Conservation (phyloP, 2,797 vertebrate species). For the Acrossocheilus wenchowensis region DNA sequence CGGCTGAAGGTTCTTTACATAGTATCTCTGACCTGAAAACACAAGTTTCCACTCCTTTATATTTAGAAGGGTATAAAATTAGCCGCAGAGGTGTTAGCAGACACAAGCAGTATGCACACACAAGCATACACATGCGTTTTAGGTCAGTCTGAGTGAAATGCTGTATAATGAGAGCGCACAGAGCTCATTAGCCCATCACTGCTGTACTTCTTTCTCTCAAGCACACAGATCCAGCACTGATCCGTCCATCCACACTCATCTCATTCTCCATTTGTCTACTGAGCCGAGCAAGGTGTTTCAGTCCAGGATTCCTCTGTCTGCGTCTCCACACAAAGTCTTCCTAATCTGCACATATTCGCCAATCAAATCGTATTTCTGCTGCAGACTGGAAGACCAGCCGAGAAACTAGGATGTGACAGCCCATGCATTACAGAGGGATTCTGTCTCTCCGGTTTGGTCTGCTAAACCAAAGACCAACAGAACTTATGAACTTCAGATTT, state of each 20-base stretch:
- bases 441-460: not conserved
- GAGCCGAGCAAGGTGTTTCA: constrained; percentile 1
- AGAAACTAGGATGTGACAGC: constrained; percentile 2
- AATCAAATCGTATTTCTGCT: not conserved
- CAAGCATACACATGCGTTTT: not conserved
- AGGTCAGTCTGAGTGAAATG: not conserved
- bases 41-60: constrained; percentile 7
- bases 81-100: not conserved
- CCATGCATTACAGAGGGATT: not conserved
- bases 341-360: constrained; percentile 1
- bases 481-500: not conserved
- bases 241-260: not conserved
- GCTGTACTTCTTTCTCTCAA: not conserved
- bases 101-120: not conserved
- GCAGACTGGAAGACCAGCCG: not conserved
- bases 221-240: not conserved
- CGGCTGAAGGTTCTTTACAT: not conserved
- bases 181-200: constrained; percentile 10
- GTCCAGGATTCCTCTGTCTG: constrained; percentile 5
- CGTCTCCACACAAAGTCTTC: not conserved
- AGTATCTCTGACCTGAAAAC: constrained; percentile 38
- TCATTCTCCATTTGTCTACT: not conserved
- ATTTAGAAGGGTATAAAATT: constrained; percentile 11
- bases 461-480: not conserved
- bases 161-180: not conserved